Percentiles rank a stretch among this genome's conserved stretches.
phyloP scores from a whole-genome alignment of 30 jellyfish, hydroid and myxozoan genomes.

The Aurelia coerulea region DNA sequence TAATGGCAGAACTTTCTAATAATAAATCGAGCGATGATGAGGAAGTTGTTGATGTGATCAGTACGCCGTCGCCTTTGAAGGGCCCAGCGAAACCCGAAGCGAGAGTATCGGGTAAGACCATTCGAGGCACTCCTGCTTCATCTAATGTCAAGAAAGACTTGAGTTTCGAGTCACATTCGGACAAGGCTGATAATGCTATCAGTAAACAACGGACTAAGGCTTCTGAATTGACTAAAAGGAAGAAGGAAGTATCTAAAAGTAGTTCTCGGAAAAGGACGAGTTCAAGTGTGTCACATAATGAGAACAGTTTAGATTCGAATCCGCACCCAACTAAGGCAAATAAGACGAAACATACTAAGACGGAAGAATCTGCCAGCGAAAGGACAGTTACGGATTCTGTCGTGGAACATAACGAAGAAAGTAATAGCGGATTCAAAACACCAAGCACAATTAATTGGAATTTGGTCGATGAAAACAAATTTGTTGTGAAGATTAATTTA shows the following conservation, averaged over 20 bases:
- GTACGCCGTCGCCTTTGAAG: conserved; percentile 62
- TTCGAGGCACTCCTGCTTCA: conserved; percentile 44
- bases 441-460: conserved; percentile 1
- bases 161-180: neutral
- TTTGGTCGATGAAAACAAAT: neutral
- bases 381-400: neutral
- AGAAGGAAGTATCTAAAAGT: neutral
- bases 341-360: neutral
- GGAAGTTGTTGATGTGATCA: conserved; percentile 48
- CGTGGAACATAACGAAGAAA: conserved; percentile 16
- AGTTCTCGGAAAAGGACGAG: conserved; percentile 24
- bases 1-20: conserved; percentile 51
- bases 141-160: conserved; percentile 45
- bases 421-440: conserved; percentile 21
- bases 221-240: conserved; percentile 12
- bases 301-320: neutral
- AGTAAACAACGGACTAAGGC: conserved; percentile 15
- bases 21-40: conserved; percentile 52
- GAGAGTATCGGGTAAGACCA: conserved; percentile 45
- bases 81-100: conserved; percentile 8
- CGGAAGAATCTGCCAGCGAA: neutral
- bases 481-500: conserved; percentile 39
- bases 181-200: neutral
- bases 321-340: conserved; percentile 5
- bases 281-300: conserved; percentile 26